A percentile compares a stretch with the other conserved stretches of the same genome.
These are phyloP conservation scores for Neolamprologus fasciatus DNA, from an alignment of 2,113 vertebrate species.

Conservation along the genomic window DNA sequence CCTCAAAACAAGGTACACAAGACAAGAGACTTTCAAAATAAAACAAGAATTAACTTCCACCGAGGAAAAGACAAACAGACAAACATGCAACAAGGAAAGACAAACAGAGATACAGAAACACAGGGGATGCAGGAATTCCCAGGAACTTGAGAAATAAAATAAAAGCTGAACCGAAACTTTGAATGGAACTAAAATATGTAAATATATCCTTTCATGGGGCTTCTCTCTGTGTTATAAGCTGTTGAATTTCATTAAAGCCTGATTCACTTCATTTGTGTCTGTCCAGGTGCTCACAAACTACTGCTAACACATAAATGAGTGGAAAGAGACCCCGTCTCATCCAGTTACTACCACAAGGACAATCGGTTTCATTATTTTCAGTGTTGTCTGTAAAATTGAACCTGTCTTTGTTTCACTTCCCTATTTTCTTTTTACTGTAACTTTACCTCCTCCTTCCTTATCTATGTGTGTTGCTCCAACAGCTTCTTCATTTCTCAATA, in stretches of 20 bases:
- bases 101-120: neutral
- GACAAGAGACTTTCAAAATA: neutral
- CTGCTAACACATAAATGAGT: neutral
- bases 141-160: neutral
- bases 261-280: neutral
- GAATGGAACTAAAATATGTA: neutral
- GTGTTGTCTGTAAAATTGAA: neutral
- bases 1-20: neutral
- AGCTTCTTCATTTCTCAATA: neutral
- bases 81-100: neutral
- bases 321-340: neutral
- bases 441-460: neutral
- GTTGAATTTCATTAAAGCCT: neutral
- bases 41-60: neutral
- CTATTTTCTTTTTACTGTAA: neutral
- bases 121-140: neutral
- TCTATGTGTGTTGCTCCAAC: neutral
- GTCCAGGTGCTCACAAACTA: neutral
- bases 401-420: neutral
- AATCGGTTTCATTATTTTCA: neutral
- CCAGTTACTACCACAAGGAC: neutral
- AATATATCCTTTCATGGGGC: neutral
- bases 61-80: neutral
- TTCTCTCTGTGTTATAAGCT: neutral
- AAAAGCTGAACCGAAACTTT: neutral